Conservation (phyloP, 2,797 vertebrate species). For the Lithobates pipiens region DNA sequence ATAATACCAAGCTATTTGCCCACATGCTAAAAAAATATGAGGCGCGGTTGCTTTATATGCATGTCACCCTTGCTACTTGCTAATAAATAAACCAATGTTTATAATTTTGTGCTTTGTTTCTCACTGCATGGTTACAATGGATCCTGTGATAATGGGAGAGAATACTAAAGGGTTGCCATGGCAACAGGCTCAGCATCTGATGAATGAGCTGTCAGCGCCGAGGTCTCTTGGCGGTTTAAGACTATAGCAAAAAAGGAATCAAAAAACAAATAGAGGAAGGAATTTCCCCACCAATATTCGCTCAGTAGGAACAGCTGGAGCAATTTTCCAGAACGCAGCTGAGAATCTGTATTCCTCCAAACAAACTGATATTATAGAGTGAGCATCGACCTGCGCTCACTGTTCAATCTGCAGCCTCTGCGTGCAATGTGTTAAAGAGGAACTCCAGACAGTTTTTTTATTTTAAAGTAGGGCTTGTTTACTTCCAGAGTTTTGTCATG, state of each 20-base stretch:
- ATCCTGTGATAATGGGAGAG: slow-evolving; percentile 21
- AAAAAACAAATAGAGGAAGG: neutral
- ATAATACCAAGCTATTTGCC: too few relatives aligned
- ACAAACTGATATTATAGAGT: too few relatives aligned
- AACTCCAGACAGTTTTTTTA: too few relatives aligned
- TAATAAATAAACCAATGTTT: neutral
- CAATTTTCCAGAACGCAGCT: neutral
- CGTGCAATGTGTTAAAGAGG: too few relatives aligned
- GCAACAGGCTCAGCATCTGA: slow-evolving; percentile 43
- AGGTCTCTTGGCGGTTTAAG: slow-evolving; percentile 1
- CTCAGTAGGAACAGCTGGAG: neutral
- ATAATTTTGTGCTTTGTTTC: slow-evolving; percentile 24
- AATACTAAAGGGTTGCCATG: slow-evolving; percentile 12
- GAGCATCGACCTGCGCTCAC: too few relatives aligned
- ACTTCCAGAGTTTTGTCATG: too few relatives aligned
- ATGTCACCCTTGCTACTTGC: neutral
- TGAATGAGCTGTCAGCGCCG: slow-evolving; percentile 44
- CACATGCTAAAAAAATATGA: neutral
- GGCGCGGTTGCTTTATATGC: neutral
- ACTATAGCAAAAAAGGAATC: neutral
- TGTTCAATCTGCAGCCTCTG: too few relatives aligned
- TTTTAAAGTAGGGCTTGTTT: too few relatives aligned
- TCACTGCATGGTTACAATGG: neutral
- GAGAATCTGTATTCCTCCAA: neutral
- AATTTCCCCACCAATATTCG: slow-evolving; percentile 4